Evolutionary conservation across 2,888 invertebrate genomes (phyloP).

Genomic region (Bembecia ichneumoniformis): DNA sequence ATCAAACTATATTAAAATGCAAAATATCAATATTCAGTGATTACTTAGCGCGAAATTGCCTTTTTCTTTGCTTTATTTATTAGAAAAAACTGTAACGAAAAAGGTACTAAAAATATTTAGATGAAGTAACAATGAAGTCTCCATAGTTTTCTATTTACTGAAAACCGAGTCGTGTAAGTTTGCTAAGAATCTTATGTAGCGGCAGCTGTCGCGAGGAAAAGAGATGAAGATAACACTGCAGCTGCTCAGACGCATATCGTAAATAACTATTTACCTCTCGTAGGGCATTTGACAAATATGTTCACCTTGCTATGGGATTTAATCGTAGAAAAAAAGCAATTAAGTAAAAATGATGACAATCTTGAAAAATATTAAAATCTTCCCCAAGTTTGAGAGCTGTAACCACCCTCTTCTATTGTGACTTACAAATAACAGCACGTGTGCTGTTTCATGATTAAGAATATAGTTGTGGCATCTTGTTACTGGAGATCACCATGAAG

Average conservation of each 20-base stretch:
- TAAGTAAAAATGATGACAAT: conserved; percentile 1
- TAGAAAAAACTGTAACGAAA: not conserved
- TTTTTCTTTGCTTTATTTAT: no score
- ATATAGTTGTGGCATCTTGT: no score
- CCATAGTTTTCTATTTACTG: conserved; percentile 2
- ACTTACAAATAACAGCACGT: no score
- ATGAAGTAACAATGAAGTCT: not conserved
- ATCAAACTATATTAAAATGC: no score
- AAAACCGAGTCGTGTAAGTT: conserved; percentile 7
- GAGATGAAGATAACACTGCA: conserved; percentile 22
- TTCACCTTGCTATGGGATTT: conserved; percentile 7
- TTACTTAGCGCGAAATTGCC: no score
- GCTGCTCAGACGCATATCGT: conserved; percentile 37
- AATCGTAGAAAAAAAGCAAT: conserved; percentile 11
- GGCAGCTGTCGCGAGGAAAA: conserved; percentile 10
- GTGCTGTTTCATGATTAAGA: no score
- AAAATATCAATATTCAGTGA: no score
- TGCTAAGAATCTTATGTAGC: conserved; percentile 2
- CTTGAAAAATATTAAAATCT: no score
- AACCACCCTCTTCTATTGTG: no score
- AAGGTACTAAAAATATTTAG: not conserved
- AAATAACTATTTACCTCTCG: conserved; percentile 27
- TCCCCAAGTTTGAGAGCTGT: no score
- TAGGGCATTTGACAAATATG: conserved; percentile 24
- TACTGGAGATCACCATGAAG: no score